These are phyloP conservation scores for Chelonus insularis DNA, from an alignment of 1,140 invertebrate genomes.

Conservation along the genomic window DNA sequence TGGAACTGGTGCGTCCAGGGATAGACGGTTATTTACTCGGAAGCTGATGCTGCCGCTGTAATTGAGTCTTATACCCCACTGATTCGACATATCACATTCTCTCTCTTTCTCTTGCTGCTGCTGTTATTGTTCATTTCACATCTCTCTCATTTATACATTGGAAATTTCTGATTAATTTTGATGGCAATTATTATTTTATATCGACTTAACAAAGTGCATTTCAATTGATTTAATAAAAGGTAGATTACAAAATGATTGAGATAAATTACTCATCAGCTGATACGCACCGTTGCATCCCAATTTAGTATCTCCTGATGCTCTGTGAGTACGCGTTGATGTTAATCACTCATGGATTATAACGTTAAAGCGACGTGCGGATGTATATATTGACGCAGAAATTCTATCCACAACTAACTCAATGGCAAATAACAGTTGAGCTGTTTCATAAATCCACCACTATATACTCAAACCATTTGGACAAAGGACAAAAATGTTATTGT, in stretches of 20 bases:
- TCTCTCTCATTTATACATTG: neutral
- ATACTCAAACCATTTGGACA: neutral
- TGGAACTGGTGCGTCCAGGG: slow-evolving; percentile 1
- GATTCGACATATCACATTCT: neutral
- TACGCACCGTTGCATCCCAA: neutral
- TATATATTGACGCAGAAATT: slow-evolving; percentile 16
- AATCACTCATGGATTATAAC: slow-evolving; percentile 18
- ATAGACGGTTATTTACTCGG: slow-evolving; percentile 8
- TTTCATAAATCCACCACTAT: neutral
- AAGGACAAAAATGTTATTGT: neutral
- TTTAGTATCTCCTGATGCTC: neutral
- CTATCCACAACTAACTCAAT: neutral
- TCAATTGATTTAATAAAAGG: no score
- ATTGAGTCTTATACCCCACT: slow-evolving; percentile 8
- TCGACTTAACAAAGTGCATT: no score
- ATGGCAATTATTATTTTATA: no score
- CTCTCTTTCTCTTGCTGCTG: neutral
- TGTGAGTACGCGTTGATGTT: neutral
- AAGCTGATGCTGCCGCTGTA: neutral
- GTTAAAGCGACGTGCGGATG: neutral
- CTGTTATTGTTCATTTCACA: neutral
- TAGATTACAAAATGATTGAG: no score
- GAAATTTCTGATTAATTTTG: no score
- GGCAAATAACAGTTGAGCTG: neutral
- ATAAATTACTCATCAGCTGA: neutral